phyloP scores from a whole-genome alignment of 2,113 vertebrate genomes.

The Malurus melanocephalus region DNA sequence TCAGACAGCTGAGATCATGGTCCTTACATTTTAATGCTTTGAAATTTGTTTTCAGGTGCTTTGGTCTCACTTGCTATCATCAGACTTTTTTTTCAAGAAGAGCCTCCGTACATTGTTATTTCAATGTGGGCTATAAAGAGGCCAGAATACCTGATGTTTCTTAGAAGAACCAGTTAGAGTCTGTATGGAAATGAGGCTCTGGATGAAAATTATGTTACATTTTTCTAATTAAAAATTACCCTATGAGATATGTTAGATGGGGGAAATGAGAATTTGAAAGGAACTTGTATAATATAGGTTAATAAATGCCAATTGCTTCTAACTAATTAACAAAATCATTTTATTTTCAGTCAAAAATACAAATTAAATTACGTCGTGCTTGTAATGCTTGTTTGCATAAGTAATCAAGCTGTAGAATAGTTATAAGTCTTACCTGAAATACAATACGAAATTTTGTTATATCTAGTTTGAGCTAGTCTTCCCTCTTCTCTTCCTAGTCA shows the following conservation, averaged over 20 bases:
- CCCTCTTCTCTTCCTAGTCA: neutral
- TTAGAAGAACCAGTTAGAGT: neutral
- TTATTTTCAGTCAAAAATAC: neutral
- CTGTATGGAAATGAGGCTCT: neutral
- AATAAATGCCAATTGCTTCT: neutral
- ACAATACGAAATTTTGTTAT: neutral
- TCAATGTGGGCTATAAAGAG: neutral
- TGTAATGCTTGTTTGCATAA: neutral
- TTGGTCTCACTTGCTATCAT: neutral
- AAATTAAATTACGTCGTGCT: neutral
- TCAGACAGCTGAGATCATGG: too few species aligned
- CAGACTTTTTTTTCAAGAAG: neutral
- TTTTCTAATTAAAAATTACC: neutral
- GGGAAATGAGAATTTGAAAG: neutral
- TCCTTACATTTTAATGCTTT: neutral
- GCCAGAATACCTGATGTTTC: neutral
- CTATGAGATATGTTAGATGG: neutral
- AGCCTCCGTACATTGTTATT: neutral
- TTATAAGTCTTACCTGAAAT: neutral
- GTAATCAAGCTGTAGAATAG: neutral
- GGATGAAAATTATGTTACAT: neutral
- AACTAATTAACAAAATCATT: neutral
- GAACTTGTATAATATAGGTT: neutral
- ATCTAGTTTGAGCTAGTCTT: neutral
- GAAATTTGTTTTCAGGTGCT: neutral